Evolutionary conservation across 2,797 vertebrate genomes (phyloP).

Genomic region (Rhinella marina): DNA sequence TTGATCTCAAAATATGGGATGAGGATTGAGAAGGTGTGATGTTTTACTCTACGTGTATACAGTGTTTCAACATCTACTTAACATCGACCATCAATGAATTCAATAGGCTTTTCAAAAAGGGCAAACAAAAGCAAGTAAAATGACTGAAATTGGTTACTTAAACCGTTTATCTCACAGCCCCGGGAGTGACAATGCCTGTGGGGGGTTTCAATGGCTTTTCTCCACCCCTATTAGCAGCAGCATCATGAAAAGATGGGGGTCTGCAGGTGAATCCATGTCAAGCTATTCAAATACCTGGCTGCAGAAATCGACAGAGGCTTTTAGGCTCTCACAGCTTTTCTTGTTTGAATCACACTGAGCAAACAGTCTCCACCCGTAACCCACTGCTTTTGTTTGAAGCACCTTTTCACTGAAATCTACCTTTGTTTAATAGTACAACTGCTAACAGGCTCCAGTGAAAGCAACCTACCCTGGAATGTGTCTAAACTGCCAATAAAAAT

Average conservation of each 20-base stretch:
- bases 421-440: slow-evolving; percentile 71
- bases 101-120: slow-evolving; percentile 1
- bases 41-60: background rate
- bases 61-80: background rate
- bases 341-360: slow-evolving; percentile 77
- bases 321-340: slow-evolving; percentile 73
- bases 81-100: background rate
- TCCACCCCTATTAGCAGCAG: slow-evolving; percentile 63
- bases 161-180: slow-evolving; percentile 71
- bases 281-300: slow-evolving; percentile 67
- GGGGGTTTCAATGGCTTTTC: slow-evolving; percentile 67
- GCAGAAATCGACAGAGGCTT: slow-evolving; percentile 69
- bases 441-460: slow-evolving; percentile 67
- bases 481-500: slow-evolving; percentile 62
- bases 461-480: slow-evolving; percentile 65
- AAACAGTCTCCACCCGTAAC: slow-evolving; percentile 82
- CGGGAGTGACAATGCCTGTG: slow-evolving; percentile 68
- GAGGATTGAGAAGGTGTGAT: background rate
- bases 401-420: slow-evolving; percentile 76
- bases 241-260: slow-evolving; percentile 52
- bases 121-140: slow-evolving; percentile 34
- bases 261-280: slow-evolving; percentile 73
- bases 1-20: slow-evolving; percentile 26
- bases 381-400: slow-evolving; percentile 76
- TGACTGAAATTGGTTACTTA: slow-evolving; percentile 56